Conservation (phyloP, 1,140 invertebrate species). For the Carcinoscorpius rotundicauda region DNA sequence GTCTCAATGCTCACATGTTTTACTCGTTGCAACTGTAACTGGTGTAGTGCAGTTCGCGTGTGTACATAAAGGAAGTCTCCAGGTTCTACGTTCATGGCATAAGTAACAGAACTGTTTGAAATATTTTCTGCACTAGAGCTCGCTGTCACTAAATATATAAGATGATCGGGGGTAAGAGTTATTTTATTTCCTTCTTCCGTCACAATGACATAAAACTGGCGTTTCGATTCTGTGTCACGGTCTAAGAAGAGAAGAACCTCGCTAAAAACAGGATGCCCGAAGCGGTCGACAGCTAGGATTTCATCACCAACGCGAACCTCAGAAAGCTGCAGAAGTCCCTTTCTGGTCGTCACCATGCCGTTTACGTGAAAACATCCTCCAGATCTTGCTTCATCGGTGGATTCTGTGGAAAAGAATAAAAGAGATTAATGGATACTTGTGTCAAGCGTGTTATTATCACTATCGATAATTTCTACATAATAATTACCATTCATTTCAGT, state of each 20-base stretch:
- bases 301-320: constrained; percentile 61
- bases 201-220: constrained; percentile 42
- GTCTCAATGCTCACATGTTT: constrained; percentile 42
- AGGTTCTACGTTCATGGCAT: constrained; percentile 43
- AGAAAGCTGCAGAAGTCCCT: constrained; percentile 44
- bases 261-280: constrained; percentile 57
- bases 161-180: constrained; percentile 70
- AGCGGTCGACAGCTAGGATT: constrained; percentile 55
- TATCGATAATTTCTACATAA: no score
- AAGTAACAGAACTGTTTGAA: constrained; percentile 32
- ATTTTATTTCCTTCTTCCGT: constrained; percentile 55
- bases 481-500: no score
- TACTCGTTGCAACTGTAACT: constrained; percentile 43
- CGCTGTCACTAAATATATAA: constrained; percentile 42
- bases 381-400: constrained; percentile 61
- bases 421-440: neutral
- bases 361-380: constrained; percentile 59
- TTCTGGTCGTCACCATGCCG: constrained; percentile 45
- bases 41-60: neutral
- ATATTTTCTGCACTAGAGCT: neutral
- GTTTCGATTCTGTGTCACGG: constrained; percentile 43
- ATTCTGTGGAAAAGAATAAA: constrained; percentile 56
- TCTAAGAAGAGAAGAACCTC: constrained; percentile 85
- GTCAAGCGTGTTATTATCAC: no score
- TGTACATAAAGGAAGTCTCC: constrained; percentile 40